Evolutionary conservation across 1,140 invertebrate species (phyloP), one percentile per base, ranked within the genome.

Genomic region (Drosophila santomea): DNA sequence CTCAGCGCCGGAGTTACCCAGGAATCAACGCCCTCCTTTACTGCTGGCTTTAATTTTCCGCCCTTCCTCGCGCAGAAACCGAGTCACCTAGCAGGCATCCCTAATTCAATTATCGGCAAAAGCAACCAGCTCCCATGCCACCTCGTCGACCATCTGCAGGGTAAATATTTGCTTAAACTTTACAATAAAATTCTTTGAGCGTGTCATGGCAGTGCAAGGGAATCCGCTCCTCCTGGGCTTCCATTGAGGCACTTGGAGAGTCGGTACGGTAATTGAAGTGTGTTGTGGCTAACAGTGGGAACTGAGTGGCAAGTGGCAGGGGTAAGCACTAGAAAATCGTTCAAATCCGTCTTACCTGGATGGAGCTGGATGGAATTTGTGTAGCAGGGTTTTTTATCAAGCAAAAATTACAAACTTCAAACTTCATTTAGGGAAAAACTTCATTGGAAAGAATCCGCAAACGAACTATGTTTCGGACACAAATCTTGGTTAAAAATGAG

Each of bases 81-180:
- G 15, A 58, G 60, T 57, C 57, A 41, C 36, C 64, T 47, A 51
- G 60, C 47, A 51, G 59, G 48, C 51, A 17, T 25, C 47, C 47
- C 64, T 75, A 82, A 86, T 88, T 86, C 72, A 88, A 86, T 86
- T 88, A 82, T 74, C 69, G 74, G 67, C 63, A 59, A 61, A 63
- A 62, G 35, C 39, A 58, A 56, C 54, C 61, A 23, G 45, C 48
- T 28, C 56, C 38, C 54, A 32, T 8, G 8, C 32, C 32, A 32
- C 32, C 32, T 25, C 35, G 38, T 15, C 48, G 23, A 38, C 45
- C 69, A 66, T 82, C 74, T 77, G 74, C 45, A 51, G 57, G 50
- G 62, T 63, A 78, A 82, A 86, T 59, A 86, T 82, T 85, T 78
- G 63, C 52, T 56, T 67, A 71, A 81, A 78, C 61, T 82, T 82